Percentiles rank a stretch among this genome's conserved stretches.
Evolutionary conservation across 2,888 invertebrate species (phyloP).

Genomic region (Mythimna lalbum): DNA sequence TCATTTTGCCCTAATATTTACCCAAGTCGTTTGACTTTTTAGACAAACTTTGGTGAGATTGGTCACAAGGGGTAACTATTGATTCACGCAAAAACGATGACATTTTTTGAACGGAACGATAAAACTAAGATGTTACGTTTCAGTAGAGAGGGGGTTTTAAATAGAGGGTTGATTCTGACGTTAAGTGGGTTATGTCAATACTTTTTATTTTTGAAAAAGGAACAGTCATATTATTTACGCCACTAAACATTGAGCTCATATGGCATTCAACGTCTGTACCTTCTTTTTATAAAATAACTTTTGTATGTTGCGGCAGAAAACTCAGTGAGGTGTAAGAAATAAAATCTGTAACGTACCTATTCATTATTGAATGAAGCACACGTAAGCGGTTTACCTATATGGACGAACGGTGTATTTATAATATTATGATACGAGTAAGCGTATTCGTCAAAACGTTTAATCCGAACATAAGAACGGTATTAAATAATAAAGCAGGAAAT

Average conservation of each 20-base stretch:
- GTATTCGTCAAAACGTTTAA: constrained; percentile 16
- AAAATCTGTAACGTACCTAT: constrained; percentile 20
- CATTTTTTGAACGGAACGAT: constrained; percentile 22
- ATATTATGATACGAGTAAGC: background rate
- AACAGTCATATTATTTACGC: background rate
- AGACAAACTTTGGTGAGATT: too few relatives aligned
- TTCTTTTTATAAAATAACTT: background rate
- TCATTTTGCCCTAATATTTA: too few relatives aligned
- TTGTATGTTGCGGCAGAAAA: background rate
- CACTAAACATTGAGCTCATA: background rate
- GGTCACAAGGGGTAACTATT: constrained; percentile 31
- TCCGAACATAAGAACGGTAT: constrained; percentile 8
- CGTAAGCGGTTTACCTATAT: constrained; percentile 23
- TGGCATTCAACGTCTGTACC: background rate
- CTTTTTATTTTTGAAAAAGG: constrained; percentile 7
- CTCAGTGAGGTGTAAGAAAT: background rate
- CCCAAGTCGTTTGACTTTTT: too few relatives aligned
- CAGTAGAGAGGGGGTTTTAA: constrained; percentile 19
- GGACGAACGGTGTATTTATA: constrained; percentile 24
- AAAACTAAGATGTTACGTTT: constrained; percentile 22
- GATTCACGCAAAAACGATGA: constrained; percentile 32
- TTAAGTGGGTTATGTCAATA: constrained; percentile 11
- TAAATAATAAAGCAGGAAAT: constrained; percentile 9
- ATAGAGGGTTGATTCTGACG: constrained; percentile 22
- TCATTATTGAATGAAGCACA: constrained; percentile 31